Evolutionary conservation across 2,113 vertebrate species (phyloP), one percentile per base, ranked within the genome.

Genomic region (Climacteris rufus): DNA sequence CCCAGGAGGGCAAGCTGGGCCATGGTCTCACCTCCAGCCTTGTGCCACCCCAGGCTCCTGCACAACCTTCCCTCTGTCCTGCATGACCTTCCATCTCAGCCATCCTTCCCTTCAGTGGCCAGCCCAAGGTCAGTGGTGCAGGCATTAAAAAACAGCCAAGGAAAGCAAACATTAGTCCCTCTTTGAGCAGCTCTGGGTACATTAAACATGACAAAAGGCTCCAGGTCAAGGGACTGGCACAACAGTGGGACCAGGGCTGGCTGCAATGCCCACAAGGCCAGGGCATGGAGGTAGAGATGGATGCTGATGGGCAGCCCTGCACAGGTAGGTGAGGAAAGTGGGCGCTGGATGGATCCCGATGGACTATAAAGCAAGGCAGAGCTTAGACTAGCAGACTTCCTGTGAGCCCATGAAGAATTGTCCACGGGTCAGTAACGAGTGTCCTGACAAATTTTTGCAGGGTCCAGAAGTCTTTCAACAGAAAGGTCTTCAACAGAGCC

Each of bases 81-180:
- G 98, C 96, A 1, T 94, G 97, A 94, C 99, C 98, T 94, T 99
- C 98, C 61, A 95, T 98, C 94, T 96, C 97, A 94, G 77, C 97
- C 40, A 4, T 98, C 98, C 47, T 97, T 97, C 94, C 99, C 94
- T 91, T 98, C 96, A 45, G 98, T 97, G 1, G 98, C 98, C 96
- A 99, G 97, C 71, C 98, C 99, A 97, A 99, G 99, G 98, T 99
- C 99, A 93, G 98, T 98, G 54, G 98, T 97, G 68, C 98, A 98
- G 68, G 98, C 89, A 11, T 98, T 98, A 92, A 98, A 69, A 33
- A 70, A 16, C 24, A 27, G 61, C 98, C 96, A 57, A 54, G 70
- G 54, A 94, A 91, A 98, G 91, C 96, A 98, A 98, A 98, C 92
- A 98, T 10, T 25, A 65, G 47, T 47, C 24, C 47, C 21, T 7